Evolutionary conservation across 2,113 vertebrate species (phyloP).

Genomic region (Camelus bactrianus): DNA sequence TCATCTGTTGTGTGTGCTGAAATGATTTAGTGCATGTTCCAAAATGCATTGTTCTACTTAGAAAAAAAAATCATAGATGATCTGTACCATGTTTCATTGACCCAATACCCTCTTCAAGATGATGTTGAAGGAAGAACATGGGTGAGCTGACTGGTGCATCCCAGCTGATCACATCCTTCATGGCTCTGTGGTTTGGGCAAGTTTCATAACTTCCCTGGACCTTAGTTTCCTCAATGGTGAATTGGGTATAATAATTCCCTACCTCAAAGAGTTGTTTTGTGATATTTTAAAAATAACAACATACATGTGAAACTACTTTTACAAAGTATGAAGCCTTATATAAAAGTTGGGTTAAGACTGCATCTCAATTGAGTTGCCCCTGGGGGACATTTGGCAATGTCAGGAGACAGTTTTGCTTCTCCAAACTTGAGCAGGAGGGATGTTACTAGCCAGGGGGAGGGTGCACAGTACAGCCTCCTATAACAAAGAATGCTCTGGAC

Average conservation of each 20-base stretch:
- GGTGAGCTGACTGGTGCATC: background rate
- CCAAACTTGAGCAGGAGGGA: background rate
- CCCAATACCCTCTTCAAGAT: background rate
- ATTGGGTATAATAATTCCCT: background rate
- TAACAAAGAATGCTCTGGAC: background rate
- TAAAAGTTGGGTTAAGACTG: background rate
- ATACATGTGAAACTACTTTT: background rate
- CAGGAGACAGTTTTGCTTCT: background rate
- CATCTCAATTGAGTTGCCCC: background rate
- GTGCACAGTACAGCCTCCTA: fast-evolving
- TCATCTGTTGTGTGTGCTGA: background rate
- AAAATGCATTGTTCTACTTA: background rate
- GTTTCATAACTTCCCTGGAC: background rate
- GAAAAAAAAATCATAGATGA: background rate
- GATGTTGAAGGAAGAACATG: background rate
- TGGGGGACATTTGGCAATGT: background rate
- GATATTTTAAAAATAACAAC: background rate
- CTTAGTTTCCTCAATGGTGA: background rate
- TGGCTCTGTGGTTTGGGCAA: background rate
- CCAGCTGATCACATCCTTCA: background rate
- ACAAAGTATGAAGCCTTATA: background rate
- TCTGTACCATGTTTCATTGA: background rate
- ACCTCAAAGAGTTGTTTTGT: background rate
- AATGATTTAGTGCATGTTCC: background rate
- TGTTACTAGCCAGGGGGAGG: too few species aligned